Evolutionary conservation across 2,113 vertebrate genomes (phyloP).

Genomic region (Stigmatopora argus): DNA sequence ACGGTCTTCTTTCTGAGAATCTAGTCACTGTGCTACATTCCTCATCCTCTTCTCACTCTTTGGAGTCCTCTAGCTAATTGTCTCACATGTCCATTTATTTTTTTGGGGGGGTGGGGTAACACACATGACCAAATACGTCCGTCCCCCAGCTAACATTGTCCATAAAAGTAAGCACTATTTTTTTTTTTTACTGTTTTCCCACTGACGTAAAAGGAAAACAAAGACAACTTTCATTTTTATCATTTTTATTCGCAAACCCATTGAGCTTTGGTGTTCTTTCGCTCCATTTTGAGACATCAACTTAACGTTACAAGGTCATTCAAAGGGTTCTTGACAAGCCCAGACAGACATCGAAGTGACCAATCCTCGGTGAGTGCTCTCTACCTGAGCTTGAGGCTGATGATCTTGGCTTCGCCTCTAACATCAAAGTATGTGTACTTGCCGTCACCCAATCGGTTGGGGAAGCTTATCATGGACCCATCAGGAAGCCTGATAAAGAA

Average conservation of each 20-base stretch:
- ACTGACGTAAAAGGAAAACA: not conserved
- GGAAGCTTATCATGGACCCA: constrained; percentile 60
- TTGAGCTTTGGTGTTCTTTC: constrained; percentile 5
- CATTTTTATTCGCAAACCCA: constrained; percentile 44
- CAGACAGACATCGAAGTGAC: not conserved
- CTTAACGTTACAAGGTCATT: constrained; percentile 14
- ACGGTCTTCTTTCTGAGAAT: constrained; percentile 51
- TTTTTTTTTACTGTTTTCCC: not conserved
- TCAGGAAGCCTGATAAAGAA: constrained; percentile 70
- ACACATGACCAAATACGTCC: not conserved
- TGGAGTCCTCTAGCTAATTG: constrained; percentile 63
- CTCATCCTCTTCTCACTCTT: constrained; percentile 37
- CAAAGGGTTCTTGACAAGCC: not conserved
- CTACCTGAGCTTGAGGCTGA: constrained; percentile 65
- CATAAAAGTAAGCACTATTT: not conserved
- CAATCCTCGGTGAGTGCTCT: not conserved
- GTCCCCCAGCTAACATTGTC: too few species aligned
- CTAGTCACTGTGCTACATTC: constrained; percentile 63
- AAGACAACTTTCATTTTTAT: not conserved
- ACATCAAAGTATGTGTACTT: constrained; percentile 60
- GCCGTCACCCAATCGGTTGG: constrained; percentile 68
- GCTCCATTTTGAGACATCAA: constrained; percentile 28
- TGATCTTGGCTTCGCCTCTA: constrained; percentile 51
- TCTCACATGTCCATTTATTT: not conserved
- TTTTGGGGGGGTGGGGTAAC: not conserved